Base-by-base conservation (phyloP, 1,140 invertebrate genomes). In the Parapsyche elsis region DNA sequence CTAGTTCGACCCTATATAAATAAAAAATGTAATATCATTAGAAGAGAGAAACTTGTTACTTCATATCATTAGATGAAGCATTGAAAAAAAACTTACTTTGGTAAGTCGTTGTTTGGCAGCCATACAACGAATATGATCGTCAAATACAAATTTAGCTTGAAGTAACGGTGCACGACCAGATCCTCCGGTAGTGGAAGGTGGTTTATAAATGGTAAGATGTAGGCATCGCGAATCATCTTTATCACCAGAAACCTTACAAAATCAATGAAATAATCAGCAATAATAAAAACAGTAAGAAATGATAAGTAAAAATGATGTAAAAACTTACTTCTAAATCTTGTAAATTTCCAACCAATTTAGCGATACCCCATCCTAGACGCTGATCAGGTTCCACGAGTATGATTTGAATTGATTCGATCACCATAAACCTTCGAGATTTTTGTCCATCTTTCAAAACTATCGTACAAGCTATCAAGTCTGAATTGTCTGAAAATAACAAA, bases 111-210 rank as follows among this genome's bases (percentile, higher is more conserved):
- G 96, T 87, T 96, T 96, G 24, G 96, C 97, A 44, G 97, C 96
- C 96, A 98, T 97, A 86, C 97, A 99, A 10, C 98, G 91, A 80
- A 99, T 99, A 86, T 99, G 97, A 90, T 99, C 98, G 86, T 99
- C 98, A 86, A 99, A 99, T 59, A 99, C 92, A 86, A 99, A 99
- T 87, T 96, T 97, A 0, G 97, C 95, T 16, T 94, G 93, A 7
- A 99, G 89, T 7, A 98, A 86, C 0, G 97, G 95, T 1, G 93
- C 91, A 45, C 94, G 88, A 78, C 93, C 94, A 0, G 88, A 89
- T 0, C 87, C 89, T 38, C 83, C 84, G 0, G 87, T 87, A 2
- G 90, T 90, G 0, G 91, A 91, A 1, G 93, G 88, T 2, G 95
- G 95, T 84, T 95, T 94, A 86, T 99, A 97, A 23, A 99, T 96